Conservation (phyloP, 2,797 vertebrate species). For the Channallabes apus region DNA sequence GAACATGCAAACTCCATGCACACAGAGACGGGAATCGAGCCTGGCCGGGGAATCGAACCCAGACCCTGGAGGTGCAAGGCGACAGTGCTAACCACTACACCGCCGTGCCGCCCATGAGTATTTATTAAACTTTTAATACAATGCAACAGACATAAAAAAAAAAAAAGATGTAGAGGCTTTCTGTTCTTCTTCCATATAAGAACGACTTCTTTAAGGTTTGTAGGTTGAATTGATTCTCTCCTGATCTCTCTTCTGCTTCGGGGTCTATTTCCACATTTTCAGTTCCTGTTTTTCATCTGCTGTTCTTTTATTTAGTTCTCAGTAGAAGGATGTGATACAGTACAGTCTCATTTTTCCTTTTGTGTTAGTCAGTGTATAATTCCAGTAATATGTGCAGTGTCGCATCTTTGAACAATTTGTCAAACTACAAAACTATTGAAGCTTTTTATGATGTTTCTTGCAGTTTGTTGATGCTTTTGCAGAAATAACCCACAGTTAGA, state of each 20-base stretch:
- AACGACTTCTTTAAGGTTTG: conserved; percentile 30
- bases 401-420: no score
- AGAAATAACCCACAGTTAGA: background rate
- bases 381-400: background rate
- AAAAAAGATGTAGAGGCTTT: background rate
- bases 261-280: background rate
- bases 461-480: background rate
- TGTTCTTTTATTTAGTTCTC: background rate
- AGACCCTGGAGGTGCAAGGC: no score
- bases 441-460: background rate
- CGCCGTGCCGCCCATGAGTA: no score
- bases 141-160: conserved; percentile 6
- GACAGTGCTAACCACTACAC: no score
- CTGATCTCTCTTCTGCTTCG: conserved; percentile 46
- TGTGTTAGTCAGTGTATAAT: background rate
- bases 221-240: conserved; percentile 31
- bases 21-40: no score
- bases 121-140: background rate
- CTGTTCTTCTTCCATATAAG: conserved; percentile 41
- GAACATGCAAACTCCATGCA: no score
- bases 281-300: conserved; percentile 19
- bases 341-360: background rate
- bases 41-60: no score
- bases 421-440: background rate
- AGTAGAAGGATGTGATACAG: background rate